Evolutionary conservation across 2,113 vertebrate genomes (phyloP).

Genomic region (Percopsis transmontana): DNA sequence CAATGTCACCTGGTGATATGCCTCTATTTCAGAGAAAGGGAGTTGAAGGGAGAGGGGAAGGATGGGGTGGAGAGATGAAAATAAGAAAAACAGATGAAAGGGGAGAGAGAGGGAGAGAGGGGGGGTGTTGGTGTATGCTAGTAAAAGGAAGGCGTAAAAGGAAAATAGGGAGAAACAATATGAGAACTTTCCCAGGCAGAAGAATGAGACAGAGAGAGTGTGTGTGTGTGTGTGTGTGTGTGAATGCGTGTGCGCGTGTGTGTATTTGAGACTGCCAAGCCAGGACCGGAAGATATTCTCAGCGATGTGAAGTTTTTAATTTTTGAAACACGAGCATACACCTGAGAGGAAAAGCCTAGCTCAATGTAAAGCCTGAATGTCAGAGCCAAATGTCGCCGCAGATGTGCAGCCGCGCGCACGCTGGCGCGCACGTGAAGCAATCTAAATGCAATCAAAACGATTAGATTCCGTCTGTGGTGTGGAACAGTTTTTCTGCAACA

Average conservation of each 20-base stretch:
- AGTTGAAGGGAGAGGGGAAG: slow-evolving; percentile 39
- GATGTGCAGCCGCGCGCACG: not conserved
- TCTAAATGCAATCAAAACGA: slow-evolving; percentile 28
- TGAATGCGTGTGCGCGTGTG: not conserved
- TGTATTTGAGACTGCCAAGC: slow-evolving; percentile 1
- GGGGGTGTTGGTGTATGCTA: not conserved
- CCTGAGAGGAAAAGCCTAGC: slow-evolving; percentile 34
- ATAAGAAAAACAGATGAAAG: not conserved
- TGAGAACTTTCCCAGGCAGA: not conserved
- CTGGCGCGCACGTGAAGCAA: slow-evolving; percentile 1
- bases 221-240: slow-evolving; percentile 1
- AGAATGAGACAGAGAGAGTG: not conserved
- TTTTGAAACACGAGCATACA: slow-evolving; percentile 27
- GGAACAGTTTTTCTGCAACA: slow-evolving; percentile 14
- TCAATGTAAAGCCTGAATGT: slow-evolving; percentile 39
- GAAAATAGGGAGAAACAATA: not conserved
- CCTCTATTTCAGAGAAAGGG: slow-evolving; percentile 45
- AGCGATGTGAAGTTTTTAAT: slow-evolving; percentile 31
- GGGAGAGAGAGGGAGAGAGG: not conserved
- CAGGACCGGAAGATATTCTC: slow-evolving; percentile 34
- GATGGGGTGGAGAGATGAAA: slow-evolving; percentile 12
- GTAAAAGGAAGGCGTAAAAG: not conserved
- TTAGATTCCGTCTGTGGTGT: slow-evolving; percentile 28
- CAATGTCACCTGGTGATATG: not conserved
- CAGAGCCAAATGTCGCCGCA: slow-evolving; percentile 54